Conservation (phyloP, 1,140 invertebrate genomes). For the Zaprionus kolodkinae region DNA sequence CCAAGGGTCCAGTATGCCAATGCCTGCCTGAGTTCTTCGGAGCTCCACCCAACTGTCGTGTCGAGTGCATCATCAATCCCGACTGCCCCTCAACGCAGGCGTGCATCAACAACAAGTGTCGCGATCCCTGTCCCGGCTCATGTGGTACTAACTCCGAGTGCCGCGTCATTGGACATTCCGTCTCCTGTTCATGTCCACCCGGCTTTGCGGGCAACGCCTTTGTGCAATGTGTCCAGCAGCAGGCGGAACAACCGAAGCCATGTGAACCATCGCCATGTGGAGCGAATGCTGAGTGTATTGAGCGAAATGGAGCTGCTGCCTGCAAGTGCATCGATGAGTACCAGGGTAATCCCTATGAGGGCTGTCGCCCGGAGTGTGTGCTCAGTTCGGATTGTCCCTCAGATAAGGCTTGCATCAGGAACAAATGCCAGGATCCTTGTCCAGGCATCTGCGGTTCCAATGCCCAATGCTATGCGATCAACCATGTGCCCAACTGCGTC, state of each 20-base stretch:
- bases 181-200: slow-evolving; percentile 89
- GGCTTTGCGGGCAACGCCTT: slow-evolving; percentile 91
- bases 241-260: slow-evolving; percentile 84
- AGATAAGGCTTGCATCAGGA: slow-evolving; percentile 89
- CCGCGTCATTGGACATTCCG: slow-evolving; percentile 89
- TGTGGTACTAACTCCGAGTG: slow-evolving; percentile 91
- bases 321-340: slow-evolving; percentile 89
- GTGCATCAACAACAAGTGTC: slow-evolving; percentile 89
- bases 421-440: slow-evolving; percentile 91
- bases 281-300: slow-evolving; percentile 88
- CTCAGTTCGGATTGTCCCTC: slow-evolving; percentile 89
- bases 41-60: slow-evolving; percentile 89
- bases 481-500: slow-evolving; percentile 90
- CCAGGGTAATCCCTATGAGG: slow-evolving; percentile 90
- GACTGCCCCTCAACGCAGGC: slow-evolving; percentile 89
- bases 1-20: slow-evolving; percentile 87
- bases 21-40: slow-evolving; percentile 89
- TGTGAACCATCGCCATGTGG: slow-evolving; percentile 90
- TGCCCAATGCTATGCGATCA: slow-evolving; percentile 90
- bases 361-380: slow-evolving; percentile 92
- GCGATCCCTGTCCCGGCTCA: slow-evolving; percentile 89
- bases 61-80: slow-evolving; percentile 90
- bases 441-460: slow-evolving; percentile 89
- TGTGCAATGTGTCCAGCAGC: slow-evolving; percentile 87
- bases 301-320: slow-evolving; percentile 87